These are phyloP conservation scores for Cephus pulcher DNA, from an alignment of 2,888 invertebrate genomes.

Conservation along the genomic window DNA sequence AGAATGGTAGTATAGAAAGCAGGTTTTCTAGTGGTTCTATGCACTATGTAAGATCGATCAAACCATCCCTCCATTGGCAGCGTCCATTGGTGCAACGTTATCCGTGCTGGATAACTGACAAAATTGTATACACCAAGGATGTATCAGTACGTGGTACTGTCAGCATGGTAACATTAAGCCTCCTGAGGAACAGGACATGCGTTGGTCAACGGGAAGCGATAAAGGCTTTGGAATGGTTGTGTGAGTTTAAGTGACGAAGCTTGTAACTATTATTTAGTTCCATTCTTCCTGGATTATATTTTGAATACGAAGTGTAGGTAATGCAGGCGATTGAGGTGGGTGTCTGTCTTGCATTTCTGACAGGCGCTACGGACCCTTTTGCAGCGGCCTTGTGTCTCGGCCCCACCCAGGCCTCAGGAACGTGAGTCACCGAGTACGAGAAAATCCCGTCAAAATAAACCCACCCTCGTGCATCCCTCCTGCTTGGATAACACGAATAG, in stretches of 20 bases:
- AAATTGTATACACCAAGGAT: not conserved
- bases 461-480: constrained; percentile 20
- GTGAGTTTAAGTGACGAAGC: not conserved
- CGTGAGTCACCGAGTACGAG: not conserved
- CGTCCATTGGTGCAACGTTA: not conserved
- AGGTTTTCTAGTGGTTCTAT: not conserved
- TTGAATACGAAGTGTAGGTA: not conserved
- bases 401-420: constrained; percentile 3
- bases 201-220: not conserved
- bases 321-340: not conserved
- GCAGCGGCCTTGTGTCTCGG: not conserved
- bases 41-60: not conserved
- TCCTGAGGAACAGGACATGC: not conserved
- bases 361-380: not conserved
- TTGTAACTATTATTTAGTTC: not conserved
- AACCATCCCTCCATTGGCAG: not conserved
- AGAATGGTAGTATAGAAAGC: not conserved
- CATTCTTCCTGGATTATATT: not conserved
- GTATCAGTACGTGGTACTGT: not conserved
- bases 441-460: constrained; percentile 25
- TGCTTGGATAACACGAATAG: not conserved
- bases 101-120: not conserved
- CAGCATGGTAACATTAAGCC: not conserved
- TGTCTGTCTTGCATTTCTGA: not conserved
- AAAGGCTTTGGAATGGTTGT: not conserved